These are phyloP conservation scores for Typhlichthys subterraneus DNA, from an alignment of 2,797 vertebrate genomes.

Conservation along the genomic window DNA sequence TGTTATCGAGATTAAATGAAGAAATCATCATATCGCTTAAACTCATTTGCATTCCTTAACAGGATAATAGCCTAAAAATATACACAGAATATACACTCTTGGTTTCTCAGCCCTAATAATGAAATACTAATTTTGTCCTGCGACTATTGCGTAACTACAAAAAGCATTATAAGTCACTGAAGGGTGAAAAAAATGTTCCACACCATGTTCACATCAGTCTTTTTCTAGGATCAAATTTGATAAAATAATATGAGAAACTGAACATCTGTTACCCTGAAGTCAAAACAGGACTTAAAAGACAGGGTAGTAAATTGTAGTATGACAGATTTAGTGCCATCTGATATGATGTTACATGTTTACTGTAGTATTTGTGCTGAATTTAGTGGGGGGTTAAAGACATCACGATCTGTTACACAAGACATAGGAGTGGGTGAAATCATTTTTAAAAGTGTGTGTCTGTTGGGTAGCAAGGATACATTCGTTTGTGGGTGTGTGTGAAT, in stretches of 20 bases:
- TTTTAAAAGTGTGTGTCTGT: neutral
- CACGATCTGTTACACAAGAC: conserved; percentile 51
- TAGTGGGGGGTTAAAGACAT: conserved; percentile 62
- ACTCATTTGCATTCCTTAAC: no score
- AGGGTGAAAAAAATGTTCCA: no score
- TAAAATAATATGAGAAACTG: neutral
- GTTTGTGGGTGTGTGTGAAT: neutral
- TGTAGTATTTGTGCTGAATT: conserved; percentile 33
- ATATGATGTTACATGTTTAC: conserved; percentile 54
- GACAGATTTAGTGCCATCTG: conserved; percentile 57
- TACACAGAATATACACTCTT: no score
- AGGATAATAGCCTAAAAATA: no score
- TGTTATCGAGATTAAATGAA: no score
- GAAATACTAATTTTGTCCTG: neutral
- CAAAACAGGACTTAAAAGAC: conserved; percentile 11
- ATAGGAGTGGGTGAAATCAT: conserved; percentile 7
- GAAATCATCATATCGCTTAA: no score
- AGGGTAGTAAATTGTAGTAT: conserved; percentile 53
- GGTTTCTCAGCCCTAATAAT: conserved; percentile 5
- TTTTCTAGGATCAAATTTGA: neutral
- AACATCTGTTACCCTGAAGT: neutral
- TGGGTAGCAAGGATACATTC: neutral
- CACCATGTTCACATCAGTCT: neutral
- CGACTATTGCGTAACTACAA: neutral
- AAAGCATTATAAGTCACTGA: neutral